Evolutionary conservation across 2,888 invertebrate species (phyloP).

Genomic region (Lepetodrilus schrolli): DNA sequence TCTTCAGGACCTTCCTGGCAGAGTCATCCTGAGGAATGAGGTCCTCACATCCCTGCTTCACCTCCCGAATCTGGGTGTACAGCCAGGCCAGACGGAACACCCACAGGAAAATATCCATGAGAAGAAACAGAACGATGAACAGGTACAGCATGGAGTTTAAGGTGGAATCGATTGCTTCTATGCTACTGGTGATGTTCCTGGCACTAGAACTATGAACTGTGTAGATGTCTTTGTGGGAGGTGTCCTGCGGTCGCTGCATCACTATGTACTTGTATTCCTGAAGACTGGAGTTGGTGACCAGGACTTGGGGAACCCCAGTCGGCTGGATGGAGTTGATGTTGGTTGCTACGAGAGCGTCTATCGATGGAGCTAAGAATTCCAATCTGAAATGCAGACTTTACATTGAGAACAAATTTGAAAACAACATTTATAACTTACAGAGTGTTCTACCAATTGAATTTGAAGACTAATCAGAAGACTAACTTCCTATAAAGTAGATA

Average conservation of each 20-base stretch:
- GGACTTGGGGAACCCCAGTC: background rate
- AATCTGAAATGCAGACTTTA: conserved; percentile 16
- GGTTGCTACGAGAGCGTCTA: background rate
- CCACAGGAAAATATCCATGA: conserved; percentile 59
- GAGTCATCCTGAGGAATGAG: conserved; percentile 62
- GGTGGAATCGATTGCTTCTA: background rate
- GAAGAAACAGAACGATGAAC: conserved; percentile 58
- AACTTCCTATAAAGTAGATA: too few species aligned
- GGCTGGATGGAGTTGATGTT: conserved; percentile 1
- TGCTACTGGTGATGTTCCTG: background rate
- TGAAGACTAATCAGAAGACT: too few species aligned
- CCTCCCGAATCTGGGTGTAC: conserved; percentile 49
- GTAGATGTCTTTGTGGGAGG: background rate
- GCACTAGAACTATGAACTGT: background rate
- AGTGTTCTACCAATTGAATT: too few species aligned
- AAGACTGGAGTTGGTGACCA: background rate
- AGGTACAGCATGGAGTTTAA: conserved; percentile 46
- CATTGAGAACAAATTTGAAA: too few species aligned
- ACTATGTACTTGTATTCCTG: conserved; percentile 1
- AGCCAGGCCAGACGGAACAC: conserved; percentile 64
- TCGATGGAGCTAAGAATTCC: background rate
- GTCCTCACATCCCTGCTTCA: conserved; percentile 59
- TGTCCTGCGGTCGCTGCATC: background rate
- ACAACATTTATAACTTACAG: too few species aligned
- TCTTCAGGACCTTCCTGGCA: conserved; percentile 61